Conservation (phyloP, 2,113 vertebrate genomes). For the Strix uralensis region DNA sequence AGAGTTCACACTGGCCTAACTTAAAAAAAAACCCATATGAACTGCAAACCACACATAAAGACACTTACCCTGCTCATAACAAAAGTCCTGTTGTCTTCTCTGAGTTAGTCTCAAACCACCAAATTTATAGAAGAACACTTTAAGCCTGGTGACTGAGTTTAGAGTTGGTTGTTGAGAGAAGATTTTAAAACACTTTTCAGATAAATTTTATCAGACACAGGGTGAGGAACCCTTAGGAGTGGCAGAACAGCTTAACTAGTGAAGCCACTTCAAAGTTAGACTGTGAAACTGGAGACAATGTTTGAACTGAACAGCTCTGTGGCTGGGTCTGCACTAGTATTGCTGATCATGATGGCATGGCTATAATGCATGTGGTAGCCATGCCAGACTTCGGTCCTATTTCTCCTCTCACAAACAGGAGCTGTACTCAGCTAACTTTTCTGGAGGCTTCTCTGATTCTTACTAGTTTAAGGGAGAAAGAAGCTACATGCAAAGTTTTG, state of each 20-base stretch:
- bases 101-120: background rate
- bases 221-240: background rate
- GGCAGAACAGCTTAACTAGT: background rate
- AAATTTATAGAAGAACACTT: background rate
- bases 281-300: background rate
- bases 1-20: background rate
- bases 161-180: background rate
- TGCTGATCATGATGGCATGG: no score
- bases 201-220: background rate
- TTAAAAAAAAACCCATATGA: constrained; percentile 2
- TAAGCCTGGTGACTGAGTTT: background rate
- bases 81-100: background rate
- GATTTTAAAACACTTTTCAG: background rate
- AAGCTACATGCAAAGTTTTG: background rate
- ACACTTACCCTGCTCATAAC: background rate
- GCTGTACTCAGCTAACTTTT: background rate
- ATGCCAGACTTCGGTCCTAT: background rate
- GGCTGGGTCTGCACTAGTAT: background rate
- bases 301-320: background rate
- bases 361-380: rapidly evolving
- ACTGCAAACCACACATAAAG: background rate
- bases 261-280: background rate
- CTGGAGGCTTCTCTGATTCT: background rate
- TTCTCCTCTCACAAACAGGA: background rate
- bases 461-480: background rate